Base-by-base conservation (phyloP, 2,113 vertebrate genomes). In the Podocnemis expansa region DNA sequence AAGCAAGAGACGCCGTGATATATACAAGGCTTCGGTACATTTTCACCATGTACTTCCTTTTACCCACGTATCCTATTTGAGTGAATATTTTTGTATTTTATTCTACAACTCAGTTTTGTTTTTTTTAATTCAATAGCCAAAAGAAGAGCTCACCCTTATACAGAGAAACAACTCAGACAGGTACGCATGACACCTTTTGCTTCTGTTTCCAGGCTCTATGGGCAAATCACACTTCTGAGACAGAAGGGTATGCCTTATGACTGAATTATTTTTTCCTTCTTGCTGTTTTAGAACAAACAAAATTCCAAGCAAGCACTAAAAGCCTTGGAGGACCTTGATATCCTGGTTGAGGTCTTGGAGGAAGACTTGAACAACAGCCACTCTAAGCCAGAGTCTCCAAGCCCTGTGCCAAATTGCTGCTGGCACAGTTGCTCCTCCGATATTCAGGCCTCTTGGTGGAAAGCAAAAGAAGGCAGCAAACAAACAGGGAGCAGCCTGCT, bases 291-390 rank as follows among this genome's bases (percentile, higher is more conserved):
- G 98, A 96, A 78, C 89, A 98, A 98, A 92, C 88, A 80, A 67
- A 83, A 95, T 2, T 51, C 89, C 2, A 94, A 85, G 90, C 91
- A 95, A 29, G 86, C 19, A 0, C 90, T 88, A 10, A 98, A 97
- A 90, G 98, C 98, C 93, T 91, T 98, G 82, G 99, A 99, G 96
- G 99, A 99, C 92, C 96, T 99, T 25, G 98, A 98, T 38, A 98
- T 98, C 67, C 98, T 99, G 34, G 96, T 99, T 6, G 99, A 99
- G 95, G 98, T 99, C 10, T 96, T 99, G 92, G 98, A 99, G 91
- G 98, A 99, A 88, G 99, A 99, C 45, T 97, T 99, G 38, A 98
- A 97, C 84, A 84, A 93, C 11, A 95, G 96, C 97, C 80, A 97
- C 70, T 24, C 80, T 52, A 5, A 86, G 75, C 58, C 89, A 82